Evolutionary conservation across 2,888 invertebrate genomes (phyloP).

Genomic region (Tiphia femorata): DNA sequence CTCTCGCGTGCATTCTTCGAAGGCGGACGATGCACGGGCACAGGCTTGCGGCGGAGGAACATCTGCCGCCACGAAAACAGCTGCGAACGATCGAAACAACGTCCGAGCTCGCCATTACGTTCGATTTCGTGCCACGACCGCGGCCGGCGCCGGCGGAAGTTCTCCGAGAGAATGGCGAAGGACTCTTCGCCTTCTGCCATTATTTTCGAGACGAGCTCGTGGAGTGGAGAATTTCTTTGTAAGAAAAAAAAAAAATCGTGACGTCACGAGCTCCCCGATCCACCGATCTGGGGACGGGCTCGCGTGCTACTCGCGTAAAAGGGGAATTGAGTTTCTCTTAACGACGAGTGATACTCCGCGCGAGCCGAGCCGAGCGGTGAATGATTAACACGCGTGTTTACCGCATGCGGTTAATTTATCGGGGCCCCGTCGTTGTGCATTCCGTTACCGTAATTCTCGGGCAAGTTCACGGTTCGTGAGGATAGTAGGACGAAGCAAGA

Average conservation of each 20-base stretch:
- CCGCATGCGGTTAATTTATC: conserved; percentile 40
- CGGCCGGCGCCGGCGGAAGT: conserved; percentile 11
- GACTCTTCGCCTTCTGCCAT: neutral
- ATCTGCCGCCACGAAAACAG: conserved; percentile 61
- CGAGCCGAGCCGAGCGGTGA: conserved; percentile 32
- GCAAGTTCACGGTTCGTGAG: conserved; percentile 25
- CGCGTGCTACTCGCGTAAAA: conserved; percentile 18
- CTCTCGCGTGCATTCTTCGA: conserved; percentile 11
- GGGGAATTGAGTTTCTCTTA: conserved; percentile 39
- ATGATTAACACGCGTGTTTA: conserved; percentile 40
- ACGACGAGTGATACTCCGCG: too few species aligned
- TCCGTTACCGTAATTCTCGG: conserved; percentile 33
- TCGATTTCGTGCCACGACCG: conserved; percentile 28
- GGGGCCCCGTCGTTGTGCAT: conserved; percentile 29
- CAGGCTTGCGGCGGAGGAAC: conserved; percentile 36
- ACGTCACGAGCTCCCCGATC: conserved; percentile 13
- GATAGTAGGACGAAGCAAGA: conserved; percentile 13
- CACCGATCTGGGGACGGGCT: conserved; percentile 3
- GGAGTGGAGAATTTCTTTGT: too few species aligned
- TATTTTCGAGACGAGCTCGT: neutral
- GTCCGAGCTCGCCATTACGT: conserved; percentile 27
- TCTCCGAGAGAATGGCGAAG: conserved; percentile 14
- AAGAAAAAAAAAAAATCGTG: conserved; percentile 18
- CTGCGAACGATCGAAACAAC: conserved; percentile 50
- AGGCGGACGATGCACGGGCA: neutral